Evolutionary conservation across 2,113 vertebrate genomes (phyloP), one percentile per base, ranked within the genome.

Genomic region (Seriola quinqueradiata): DNA sequence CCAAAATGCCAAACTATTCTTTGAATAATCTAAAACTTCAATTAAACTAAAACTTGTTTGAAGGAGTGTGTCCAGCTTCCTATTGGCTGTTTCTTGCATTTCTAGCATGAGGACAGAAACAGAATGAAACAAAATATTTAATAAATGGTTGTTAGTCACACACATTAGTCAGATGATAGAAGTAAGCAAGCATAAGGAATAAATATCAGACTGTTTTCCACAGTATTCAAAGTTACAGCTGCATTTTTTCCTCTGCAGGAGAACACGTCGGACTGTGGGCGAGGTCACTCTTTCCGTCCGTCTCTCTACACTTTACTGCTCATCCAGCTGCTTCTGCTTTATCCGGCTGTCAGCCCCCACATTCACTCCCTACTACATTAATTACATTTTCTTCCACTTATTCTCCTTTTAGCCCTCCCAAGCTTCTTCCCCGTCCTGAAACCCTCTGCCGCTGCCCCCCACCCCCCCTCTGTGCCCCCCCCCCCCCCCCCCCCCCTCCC

Each of bases 261-360:
- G 96, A 97, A 99, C 95, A 97, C 97, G 69, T 97, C 98, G 78
- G 98, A 99, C 93, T 99, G 98, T 57, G 98, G 98, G 87, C 95
- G 97, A 86, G 98, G 98, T 86, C 94, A 97, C 90, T 96, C 97
- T 77, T 98, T 98, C 80, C 84, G 95, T 38, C 97, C 98, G 3
- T 98, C 97, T 50, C 89, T 97, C 93, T 93, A 93, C 77, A 90
- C 96, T 87, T 91, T 99, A 90, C 90, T 97, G 77, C 94, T 95
- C 77, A 87, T 99, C 83, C 98, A 99, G 95, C 93, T 98, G 88
- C 93, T 98, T 77, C 96, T 99, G 61, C 95, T 97, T 65, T 96
- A 93, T 89, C 95, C 95, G 58, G 94, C 90, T 54, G 25, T 91
- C 89, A 90, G 83, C 77, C 93, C 94, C 38, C 83, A 92, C 65